Evolutionary conservation across 2,113 vertebrate species (phyloP).

Genomic region (Scatophagus argus): DNA sequence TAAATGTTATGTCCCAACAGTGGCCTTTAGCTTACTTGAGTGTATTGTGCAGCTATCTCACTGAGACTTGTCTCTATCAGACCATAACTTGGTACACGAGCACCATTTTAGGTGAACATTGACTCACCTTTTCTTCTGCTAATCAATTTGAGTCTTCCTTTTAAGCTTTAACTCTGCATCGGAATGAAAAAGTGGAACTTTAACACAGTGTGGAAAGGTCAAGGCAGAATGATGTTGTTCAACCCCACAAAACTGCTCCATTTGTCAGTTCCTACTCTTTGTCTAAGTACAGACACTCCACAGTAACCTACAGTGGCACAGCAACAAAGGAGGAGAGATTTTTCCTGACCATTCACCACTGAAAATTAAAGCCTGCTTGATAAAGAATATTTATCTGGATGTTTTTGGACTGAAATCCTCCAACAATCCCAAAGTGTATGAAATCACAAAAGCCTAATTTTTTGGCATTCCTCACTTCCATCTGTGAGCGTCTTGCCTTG

Average conservation of each 20-base stretch:
- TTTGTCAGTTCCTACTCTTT: slow-evolving; percentile 21
- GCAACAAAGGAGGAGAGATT: slow-evolving; percentile 19
- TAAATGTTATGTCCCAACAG: neutral
- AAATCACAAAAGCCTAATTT: slow-evolving; percentile 45
- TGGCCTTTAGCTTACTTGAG: neutral
- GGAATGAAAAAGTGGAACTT: neutral
- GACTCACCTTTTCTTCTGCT: neutral
- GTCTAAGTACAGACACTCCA: slow-evolving; percentile 5
- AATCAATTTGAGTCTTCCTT: neutral
- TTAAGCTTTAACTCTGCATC: neutral
- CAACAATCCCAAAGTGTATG: slow-evolving; percentile 45
- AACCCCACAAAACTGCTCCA: slow-evolving; percentile 20
- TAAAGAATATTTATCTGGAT: slow-evolving; percentile 38
- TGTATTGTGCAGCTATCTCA: neutral
- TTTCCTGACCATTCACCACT: slow-evolving; percentile 3
- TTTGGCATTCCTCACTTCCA: slow-evolving; percentile 51
- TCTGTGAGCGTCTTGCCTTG: slow-evolving; percentile 47
- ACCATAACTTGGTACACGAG: neutral
- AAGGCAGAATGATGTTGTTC: slow-evolving; percentile 2
- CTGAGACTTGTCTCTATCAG: neutral
- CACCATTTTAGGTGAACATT: neutral
- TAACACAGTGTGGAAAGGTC: neutral
- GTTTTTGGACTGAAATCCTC: slow-evolving; percentile 30
- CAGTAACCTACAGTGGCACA: slow-evolving; percentile 18
- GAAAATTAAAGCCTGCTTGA: slow-evolving; percentile 47